Evolutionary conservation across 2,113 vertebrate genomes (phyloP).

Genomic region (Pollimyrus isidori): DNA sequence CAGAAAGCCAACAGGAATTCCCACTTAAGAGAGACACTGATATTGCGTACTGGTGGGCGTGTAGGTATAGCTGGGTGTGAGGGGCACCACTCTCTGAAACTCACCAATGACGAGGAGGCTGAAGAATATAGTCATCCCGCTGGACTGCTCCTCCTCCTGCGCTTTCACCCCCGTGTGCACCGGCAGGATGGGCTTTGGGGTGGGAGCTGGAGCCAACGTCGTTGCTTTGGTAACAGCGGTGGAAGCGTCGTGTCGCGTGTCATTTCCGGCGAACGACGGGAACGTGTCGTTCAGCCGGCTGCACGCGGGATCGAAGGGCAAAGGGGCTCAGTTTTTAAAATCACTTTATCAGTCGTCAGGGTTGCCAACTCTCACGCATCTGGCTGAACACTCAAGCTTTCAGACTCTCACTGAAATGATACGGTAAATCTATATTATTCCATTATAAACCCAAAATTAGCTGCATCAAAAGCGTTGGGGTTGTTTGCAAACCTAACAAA

Average conservation of each 20-base stretch:
- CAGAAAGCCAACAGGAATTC: not conserved
- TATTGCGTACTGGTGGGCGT: not conserved
- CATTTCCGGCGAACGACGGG: conserved; percentile 59
- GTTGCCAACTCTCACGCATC: not conserved
- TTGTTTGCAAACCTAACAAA: too few species aligned
- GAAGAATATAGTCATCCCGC: conserved; percentile 96
- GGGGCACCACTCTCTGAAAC: conserved; percentile 28
- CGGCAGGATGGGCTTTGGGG: conserved; percentile 80
- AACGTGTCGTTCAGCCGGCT: conserved; percentile 69
- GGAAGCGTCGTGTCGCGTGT: conserved; percentile 60
- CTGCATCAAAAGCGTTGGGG: too few species aligned
- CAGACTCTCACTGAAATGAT: too few species aligned
- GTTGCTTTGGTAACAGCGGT: conserved; percentile 54
- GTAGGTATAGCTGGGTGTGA: not conserved
- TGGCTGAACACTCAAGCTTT: not conserved
- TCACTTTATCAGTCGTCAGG: not conserved
- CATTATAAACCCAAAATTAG: too few species aligned
- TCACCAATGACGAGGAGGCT: conserved; percentile 90
- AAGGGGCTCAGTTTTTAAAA: not conserved
- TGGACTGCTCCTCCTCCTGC: conserved; percentile 96
- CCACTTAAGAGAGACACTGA: not conserved
- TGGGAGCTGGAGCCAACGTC: conserved; percentile 64
- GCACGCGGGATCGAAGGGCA: not conserved
- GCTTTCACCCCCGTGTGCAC: conserved; percentile 91
- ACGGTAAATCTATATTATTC: too few species aligned